Evolutionary conservation across 1,140 invertebrate species (phyloP), one percentile per base, ranked within the genome.

Genomic region (Caenorhabditis briggsae): DNA sequence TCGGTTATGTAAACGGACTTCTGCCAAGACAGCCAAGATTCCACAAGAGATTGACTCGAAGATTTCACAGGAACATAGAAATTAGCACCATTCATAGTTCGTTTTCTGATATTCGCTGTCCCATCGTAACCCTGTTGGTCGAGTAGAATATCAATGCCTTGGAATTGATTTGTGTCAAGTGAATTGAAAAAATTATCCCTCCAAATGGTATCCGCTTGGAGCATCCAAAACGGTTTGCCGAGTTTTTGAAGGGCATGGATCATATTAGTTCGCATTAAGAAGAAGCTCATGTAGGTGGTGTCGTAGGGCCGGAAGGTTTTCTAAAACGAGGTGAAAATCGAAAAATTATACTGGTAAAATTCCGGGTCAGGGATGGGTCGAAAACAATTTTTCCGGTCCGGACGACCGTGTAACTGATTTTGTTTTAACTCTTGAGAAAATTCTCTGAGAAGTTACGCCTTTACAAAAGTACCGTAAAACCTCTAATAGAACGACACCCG

Each of bases 191-290:
- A 64, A 20, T 82, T 74, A 41, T 88, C 64, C 18, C 82, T 82
- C 89, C 89, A 89, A 78, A 89, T 56, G 2, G 89, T 89, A 56
- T 89, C 89, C 16, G 88, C 88, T 59, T 89, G 89, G 18, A 89
- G 85, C 89, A 89, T 89, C 89, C 89, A 89, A 53, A 89, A 89
- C 46, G 85, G 64, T 59, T 86, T 87, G 18, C 78, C 82, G 41
- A 88, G 56, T 55, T 64, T 78, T 56, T 88, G 83, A n/a, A 89
- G 70, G 16, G 88, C 83, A 16, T 82, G 86, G 25, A 89, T 89
- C 43, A 89, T 65, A 85, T 89, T 89, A 7, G 89, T 89, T 56
- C 89, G 53, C 70, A 89, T 84, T 9, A 89, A 70, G 64, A 89
- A 89, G 59, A 89, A 89, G 41, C 88, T 89, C 89, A 89, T 88